Evolutionary conservation across 2,797 vertebrate genomes (phyloP).

Genomic region (Peromyscus aztecus): DNA sequence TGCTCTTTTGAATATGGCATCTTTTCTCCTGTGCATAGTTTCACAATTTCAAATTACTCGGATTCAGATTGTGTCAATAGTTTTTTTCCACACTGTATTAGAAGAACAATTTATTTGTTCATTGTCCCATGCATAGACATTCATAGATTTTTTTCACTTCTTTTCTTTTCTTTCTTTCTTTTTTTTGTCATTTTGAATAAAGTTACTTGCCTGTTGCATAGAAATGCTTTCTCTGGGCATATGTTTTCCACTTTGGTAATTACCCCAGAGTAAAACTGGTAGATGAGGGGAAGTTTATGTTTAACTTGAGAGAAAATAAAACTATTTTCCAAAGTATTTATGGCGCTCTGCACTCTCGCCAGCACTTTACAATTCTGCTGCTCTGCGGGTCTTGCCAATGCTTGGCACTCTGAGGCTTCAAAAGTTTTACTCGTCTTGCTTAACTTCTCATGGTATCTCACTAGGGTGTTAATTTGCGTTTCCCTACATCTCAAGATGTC

Average conservation of each 20-base stretch:
- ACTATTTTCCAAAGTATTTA: constrained; percentile 33
- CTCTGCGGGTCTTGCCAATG: not conserved
- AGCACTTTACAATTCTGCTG: not conserved
- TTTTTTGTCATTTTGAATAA: not conserved
- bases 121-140: not conserved
- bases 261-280: not conserved
- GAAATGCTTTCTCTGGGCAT: not conserved
- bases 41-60: not conserved
- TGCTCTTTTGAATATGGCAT: not conserved
- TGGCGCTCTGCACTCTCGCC: not conserved
- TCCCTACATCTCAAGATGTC: not conserved
- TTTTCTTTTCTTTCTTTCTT: not conserved
- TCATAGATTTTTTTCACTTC: not conserved
- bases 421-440: not conserved
- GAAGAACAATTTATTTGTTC: not conserved
- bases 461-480: not conserved
- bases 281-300: not conserved
- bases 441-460: not conserved
- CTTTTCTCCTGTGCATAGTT: not conserved
- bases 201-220: not conserved
- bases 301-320: constrained; percentile 39
- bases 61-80: not conserved
- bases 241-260: constrained; percentile 27
- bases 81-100: not conserved
- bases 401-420: not conserved